Conservation (phyloP, 2,113 vertebrate species). For the Piliocolobus tephrosceles region DNA sequence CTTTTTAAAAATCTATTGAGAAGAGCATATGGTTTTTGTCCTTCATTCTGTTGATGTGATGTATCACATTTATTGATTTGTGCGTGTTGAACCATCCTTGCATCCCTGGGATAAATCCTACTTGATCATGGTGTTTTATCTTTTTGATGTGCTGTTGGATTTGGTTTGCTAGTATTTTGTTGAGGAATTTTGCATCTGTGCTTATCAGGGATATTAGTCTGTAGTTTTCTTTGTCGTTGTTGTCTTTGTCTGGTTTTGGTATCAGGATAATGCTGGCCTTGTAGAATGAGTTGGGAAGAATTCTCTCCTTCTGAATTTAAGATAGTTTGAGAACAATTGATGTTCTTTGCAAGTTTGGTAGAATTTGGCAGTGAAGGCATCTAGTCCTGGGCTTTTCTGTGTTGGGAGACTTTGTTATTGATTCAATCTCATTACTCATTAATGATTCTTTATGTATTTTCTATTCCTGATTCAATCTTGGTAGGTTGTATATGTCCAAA, state of each 20-base stretch:
- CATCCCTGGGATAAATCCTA: not conserved
- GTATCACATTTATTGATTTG: not conserved
- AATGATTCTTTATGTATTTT: not conserved
- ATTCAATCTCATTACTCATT: not conserved
- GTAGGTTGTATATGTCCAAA: not conserved
- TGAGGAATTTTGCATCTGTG: not conserved
- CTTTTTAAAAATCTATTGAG: not conserved
- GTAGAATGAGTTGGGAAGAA: not conserved
- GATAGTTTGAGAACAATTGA: not conserved
- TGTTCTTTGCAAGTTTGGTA: not conserved
- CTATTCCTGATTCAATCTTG: not conserved
- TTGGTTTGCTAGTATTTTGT: not conserved
- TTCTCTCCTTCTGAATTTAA: not conserved
- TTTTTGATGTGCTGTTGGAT: not conserved
- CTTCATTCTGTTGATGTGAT: not conserved
- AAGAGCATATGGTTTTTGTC: not conserved
- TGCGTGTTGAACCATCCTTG: not conserved
- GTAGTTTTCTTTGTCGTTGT: not conserved
- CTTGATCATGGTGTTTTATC: not conserved
- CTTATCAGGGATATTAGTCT: not conserved
- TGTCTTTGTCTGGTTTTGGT: not conserved
- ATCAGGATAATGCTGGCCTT: not conserved
- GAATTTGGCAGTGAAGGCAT: not conserved
- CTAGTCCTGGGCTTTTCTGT: not conserved
- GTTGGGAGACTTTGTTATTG: not conserved